These are phyloP conservation scores for Motacilla tschutschensis DNA, from an alignment of 2,113 vertebrate genomes.

Conservation along the genomic window DNA sequence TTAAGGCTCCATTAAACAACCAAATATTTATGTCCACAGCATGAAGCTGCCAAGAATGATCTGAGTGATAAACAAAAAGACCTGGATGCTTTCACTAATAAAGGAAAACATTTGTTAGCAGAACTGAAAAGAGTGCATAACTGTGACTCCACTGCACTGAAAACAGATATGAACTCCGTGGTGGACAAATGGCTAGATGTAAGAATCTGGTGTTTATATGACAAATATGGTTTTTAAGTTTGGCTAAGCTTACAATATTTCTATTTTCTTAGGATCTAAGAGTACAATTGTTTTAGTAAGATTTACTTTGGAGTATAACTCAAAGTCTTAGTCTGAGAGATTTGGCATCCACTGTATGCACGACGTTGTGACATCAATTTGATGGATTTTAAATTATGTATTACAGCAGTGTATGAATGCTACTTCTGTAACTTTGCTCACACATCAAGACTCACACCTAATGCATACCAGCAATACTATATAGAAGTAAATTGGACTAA, in stretches of 20 bases:
- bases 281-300: not conserved
- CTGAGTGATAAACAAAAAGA: conserved; percentile 84
- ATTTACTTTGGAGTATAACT: not conserved
- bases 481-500: not conserved
- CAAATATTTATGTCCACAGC: conserved; percentile 74
- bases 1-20: conserved; percentile 35
- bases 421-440: not conserved
- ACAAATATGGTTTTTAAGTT: not conserved
- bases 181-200: conserved; percentile 93
- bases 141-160: conserved; percentile 69
- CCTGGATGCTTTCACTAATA: conserved; percentile 86
- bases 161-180: conserved; percentile 78
- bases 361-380: not conserved
- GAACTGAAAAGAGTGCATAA: conserved; percentile 83
- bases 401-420: not conserved
- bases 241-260: not conserved
- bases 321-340: not conserved
- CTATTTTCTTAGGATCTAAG: not conserved
- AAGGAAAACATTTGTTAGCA: conserved; percentile 84
- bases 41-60: conserved; percentile 81
- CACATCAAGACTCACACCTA: not conserved
- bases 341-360: not conserved
- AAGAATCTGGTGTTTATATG: conserved; percentile 47
- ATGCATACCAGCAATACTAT: not conserved
- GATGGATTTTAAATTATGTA: not conserved